These are phyloP conservation scores for Ormyrus rosae DNA, from an alignment of 2,888 invertebrate genomes.

Conservation along the genomic window DNA sequence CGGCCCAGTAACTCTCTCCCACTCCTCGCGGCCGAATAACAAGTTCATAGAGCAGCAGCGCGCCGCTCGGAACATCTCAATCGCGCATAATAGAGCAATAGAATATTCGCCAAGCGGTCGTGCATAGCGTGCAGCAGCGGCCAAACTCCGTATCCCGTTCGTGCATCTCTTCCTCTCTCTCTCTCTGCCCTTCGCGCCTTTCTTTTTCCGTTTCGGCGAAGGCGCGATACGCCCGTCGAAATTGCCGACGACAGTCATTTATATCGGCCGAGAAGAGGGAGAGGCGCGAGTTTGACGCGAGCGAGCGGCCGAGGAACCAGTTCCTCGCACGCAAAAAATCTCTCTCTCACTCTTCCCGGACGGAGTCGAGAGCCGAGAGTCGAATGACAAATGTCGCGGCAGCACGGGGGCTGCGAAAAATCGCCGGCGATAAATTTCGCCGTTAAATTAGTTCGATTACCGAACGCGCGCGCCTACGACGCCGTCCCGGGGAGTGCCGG, in stretches of 20 bases:
- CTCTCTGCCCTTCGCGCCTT: conserved; percentile 2
- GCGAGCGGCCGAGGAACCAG: conserved; percentile 22
- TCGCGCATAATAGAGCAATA: conserved; percentile 49
- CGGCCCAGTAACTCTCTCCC: conserved; percentile 44
- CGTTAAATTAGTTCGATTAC: conserved; percentile 53
- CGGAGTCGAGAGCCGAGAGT: background rate
- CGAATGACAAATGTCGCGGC: conserved; percentile 47
- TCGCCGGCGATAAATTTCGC: conserved; percentile 48
- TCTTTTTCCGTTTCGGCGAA: background rate
- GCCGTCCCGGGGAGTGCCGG: conserved; percentile 10
- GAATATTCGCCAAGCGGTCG: conserved; percentile 44
- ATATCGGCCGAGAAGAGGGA: conserved; percentile 24
- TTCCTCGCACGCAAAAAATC: conserved; percentile 42
- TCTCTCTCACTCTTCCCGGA: background rate
- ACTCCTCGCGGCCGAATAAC: conserved; percentile 34
- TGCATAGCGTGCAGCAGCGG: conserved; percentile 27
- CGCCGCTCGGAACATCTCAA: conserved; percentile 38
- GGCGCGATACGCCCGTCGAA: conserved; percentile 23
- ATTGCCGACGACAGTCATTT: conserved; percentile 42
- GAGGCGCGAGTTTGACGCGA: conserved; percentile 44
- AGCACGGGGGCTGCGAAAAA: conserved; percentile 48
- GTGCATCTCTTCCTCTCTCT: conserved; percentile 21
- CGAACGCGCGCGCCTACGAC: conserved; percentile 17
- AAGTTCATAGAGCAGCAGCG: conserved; percentile 41
- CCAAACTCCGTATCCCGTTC: conserved; percentile 22